A percentile compares a stretch with the other conserved stretches of the same genome.
Evolutionary conservation across 2,797 vertebrate species (phyloP).

Genomic region (Psittacula derbiana): DNA sequence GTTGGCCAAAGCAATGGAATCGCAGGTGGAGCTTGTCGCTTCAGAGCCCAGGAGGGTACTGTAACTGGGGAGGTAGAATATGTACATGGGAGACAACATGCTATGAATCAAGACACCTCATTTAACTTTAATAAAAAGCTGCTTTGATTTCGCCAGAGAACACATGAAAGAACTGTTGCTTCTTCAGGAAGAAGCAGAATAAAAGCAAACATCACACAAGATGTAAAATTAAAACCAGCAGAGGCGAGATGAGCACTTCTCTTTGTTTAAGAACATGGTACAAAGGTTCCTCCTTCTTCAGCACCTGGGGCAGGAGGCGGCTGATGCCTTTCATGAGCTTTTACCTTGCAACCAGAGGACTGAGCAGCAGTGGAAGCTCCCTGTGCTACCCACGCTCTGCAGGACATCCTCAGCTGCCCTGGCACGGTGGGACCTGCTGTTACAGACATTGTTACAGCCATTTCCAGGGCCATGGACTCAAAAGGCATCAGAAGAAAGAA

Average conservation of each 20-base stretch:
- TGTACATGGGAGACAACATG: fast-evolving
- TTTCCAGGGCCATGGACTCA: fast-evolving
- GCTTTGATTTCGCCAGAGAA: neutral
- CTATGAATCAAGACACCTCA: neutral
- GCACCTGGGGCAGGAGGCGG: neutral
- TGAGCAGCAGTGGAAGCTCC: fast-evolving
- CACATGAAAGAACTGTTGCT: neutral
- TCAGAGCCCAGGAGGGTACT: neutral
- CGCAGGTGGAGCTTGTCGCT: neutral
- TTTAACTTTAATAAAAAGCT: neutral
- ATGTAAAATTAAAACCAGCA: neutral
- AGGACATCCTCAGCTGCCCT: neutral
- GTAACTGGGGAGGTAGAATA: fast-evolving
- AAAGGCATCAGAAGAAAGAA: neutral
- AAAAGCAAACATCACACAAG: neutral
- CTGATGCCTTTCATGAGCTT: neutral
- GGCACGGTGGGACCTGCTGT: fast-evolving
- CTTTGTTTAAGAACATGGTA: neutral
- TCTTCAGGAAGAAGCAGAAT: neutral
- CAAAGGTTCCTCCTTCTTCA: neutral
- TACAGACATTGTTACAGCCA: neutral
- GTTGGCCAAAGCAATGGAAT: neutral
- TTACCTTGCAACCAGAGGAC: neutral
- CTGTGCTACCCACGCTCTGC: fast-evolving
- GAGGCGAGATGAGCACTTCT: neutral